Evolutionary conservation across 1,140 invertebrate genomes (phyloP).

Genomic region (Ganaspis sp.): DNA sequence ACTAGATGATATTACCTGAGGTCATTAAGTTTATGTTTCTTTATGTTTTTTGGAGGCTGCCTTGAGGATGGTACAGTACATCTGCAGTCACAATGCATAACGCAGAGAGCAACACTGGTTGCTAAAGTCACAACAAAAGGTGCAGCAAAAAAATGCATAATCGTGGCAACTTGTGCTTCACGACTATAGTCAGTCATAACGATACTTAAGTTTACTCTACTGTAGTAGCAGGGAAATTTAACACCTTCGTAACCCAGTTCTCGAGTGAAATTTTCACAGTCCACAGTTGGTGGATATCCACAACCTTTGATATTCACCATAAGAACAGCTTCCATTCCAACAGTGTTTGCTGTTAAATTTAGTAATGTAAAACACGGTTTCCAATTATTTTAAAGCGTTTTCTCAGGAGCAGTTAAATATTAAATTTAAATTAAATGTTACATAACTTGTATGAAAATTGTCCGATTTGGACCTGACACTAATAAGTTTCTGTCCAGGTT

Average conservation of each 20-base stretch:
- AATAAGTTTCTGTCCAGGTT: no score
- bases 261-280: constrained; percentile 88
- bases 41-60: constrained; percentile 72
- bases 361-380: background rate
- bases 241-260: constrained; percentile 86
- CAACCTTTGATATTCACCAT: constrained; percentile 90
- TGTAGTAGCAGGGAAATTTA: constrained; percentile 90
- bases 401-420: background rate
- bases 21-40: constrained; percentile 78
- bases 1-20: constrained; percentile 74
- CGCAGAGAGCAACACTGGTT: constrained; percentile 88
- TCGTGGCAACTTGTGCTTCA: constrained; percentile 85
- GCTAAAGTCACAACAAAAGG: constrained; percentile 89
- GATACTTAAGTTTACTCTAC: constrained; percentile 86
- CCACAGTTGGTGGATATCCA: constrained; percentile 91
- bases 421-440: no score
- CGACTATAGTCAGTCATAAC: constrained; percentile 88
- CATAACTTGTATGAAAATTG: no score
- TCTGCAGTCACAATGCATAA: constrained; percentile 89
- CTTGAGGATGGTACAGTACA: constrained; percentile 76
- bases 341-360: constrained; percentile 54
- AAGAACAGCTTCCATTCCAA: constrained; percentile 80
- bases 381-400: background rate
- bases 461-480: no score
- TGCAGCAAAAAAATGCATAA: constrained; percentile 87